Percentiles rank a stretch among this genome's conserved stretches.
Conservation (phyloP, 2,113 vertebrate genomes). For the Phyllopteryx taeniolatus region DNA sequence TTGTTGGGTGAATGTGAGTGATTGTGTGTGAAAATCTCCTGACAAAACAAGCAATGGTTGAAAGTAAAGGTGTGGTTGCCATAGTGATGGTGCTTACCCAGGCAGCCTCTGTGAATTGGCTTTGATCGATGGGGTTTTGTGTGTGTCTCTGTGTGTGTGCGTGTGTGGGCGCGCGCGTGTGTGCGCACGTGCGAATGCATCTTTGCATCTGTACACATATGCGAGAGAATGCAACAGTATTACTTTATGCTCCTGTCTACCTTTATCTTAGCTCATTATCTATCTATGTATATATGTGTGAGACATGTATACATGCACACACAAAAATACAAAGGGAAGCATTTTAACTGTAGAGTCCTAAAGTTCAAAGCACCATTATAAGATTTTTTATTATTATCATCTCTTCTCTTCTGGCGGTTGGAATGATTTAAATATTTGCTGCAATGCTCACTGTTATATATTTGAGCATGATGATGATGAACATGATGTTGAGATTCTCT, state of each 20-base stretch:
- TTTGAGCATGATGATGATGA: no score
- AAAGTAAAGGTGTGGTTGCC: slow-evolving; percentile 59
- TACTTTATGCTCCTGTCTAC: background rate
- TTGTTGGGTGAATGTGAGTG: slow-evolving; percentile 31
- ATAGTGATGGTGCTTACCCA: slow-evolving; percentile 57
- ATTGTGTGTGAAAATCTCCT: slow-evolving; percentile 50
- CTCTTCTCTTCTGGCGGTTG: no score
- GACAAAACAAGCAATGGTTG: slow-evolving; percentile 57
- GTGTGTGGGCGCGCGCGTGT: slow-evolving; percentile 11
- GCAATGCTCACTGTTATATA: no score
- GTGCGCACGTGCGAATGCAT: background rate
- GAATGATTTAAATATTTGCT: no score
- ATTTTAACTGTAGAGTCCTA: no score
- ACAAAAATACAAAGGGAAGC: background rate
- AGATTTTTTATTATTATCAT: no score
- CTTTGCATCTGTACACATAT: background rate
- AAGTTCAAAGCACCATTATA: no score
- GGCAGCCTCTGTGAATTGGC: slow-evolving; percentile 60
- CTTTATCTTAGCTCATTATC: background rate
- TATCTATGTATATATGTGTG: background rate
- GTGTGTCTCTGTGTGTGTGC: slow-evolving; percentile 19
- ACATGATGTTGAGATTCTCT: no score
- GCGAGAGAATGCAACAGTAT: background rate
- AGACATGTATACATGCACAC: background rate
- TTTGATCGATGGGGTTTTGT: slow-evolving; percentile 59